phyloP scores from a whole-genome alignment of 2,797 vertebrate genomes.

The Typhlichthys eigenmanni region DNA sequence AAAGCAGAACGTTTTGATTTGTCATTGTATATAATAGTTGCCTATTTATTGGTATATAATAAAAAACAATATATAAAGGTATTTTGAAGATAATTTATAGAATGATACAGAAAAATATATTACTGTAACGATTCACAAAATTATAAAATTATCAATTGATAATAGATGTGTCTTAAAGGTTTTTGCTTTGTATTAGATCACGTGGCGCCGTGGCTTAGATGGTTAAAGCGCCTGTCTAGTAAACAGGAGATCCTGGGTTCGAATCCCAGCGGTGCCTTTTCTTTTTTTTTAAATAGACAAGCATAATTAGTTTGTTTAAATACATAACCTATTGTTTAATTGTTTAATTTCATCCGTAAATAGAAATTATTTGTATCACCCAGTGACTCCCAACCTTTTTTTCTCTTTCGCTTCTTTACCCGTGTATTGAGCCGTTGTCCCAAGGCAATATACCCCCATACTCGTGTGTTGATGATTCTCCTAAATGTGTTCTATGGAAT shows the following conservation, averaged over 20 bases:
- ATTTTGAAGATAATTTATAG: not conserved
- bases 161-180: fast-evolving
- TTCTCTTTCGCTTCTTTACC: no score
- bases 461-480: no score
- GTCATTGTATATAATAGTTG: not conserved
- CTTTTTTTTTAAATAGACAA: not conserved
- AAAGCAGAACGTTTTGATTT: no score
- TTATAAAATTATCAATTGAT: not conserved
- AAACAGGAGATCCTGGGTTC: constrained; percentile 82
- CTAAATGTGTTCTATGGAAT: no score
- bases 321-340: no score
- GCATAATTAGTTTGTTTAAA: no score
- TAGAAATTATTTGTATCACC: no score
- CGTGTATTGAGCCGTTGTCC: no score
- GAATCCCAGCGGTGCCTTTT: constrained; percentile 79
- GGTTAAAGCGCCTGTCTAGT: constrained; percentile 81
- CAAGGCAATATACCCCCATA: no score
- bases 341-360: no score
- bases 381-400: no score
- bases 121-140: not conserved
- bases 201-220: constrained; percentile 77
- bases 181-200: fast-evolving
- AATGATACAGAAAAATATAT: not conserved
- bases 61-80: no score
- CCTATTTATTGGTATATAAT: constrained; percentile 24